Base-by-base conservation (phyloP, 1,140 invertebrate species). In the Drosophila mojavensis region DNA sequence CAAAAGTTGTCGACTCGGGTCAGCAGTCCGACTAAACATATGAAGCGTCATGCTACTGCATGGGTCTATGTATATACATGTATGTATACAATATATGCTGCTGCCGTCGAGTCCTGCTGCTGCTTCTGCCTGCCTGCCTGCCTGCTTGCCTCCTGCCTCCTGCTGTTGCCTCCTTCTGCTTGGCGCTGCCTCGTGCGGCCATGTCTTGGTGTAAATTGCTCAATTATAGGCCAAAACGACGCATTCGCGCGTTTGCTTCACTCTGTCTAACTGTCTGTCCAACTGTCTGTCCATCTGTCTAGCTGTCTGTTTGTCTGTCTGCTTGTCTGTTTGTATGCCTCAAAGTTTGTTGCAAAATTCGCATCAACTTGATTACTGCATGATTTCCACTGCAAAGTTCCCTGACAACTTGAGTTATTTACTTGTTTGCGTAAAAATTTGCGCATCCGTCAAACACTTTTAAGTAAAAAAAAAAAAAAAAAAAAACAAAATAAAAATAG, bases 141-240 rank as follows among this genome's bases (percentile, higher is more conserved):
- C 3, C 20, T 24, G 1, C 20, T 24, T 24, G 20, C 20, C 20
- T 24, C 20, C 20, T 24, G 28, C 3, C 20, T 24, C 20, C 20
- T 24, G 20, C 20, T 24, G 20, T 24, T 24, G 20, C 20, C 20
- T 24, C 20, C 20, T 24, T 24, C 20, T 24, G 17, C 1, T 17
- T 17, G 17, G 17, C 17, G 17, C 17, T 17, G 17, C 17, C 10
- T 24, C 1, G n/a, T 54, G 9, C 11, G 41, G 41, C 33, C 50
- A 48, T 79, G 76, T 89, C 79, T 77, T 83, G 83, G 84, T 89
- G 84, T 74, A 83, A 89, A 88, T 83, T 88, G 83, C 84, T 88
- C 83, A 88, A 88, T 88, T 88, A 88, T 89, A 75, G 79, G 69
- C 84, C 78, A 74, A 60, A 74, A 66, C 77, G 45, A 53, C 24